Base-by-base conservation (phyloP, 2,888 invertebrate species). In the Latrodectus hesperus region DNA sequence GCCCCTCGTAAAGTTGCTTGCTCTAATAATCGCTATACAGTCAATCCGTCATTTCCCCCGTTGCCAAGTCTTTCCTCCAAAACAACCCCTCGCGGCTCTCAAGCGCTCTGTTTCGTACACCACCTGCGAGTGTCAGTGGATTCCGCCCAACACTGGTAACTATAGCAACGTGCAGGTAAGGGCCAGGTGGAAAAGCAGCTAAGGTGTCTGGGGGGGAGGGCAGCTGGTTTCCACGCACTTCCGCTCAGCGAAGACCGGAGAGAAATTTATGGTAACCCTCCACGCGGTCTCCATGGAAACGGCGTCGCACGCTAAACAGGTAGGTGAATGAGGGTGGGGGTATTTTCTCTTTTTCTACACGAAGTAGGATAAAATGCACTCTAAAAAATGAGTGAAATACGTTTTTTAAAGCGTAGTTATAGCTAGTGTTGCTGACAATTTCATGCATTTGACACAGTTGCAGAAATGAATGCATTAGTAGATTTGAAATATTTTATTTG, bases 221-320 rank as follows among this genome's bases (percentile, higher is more conserved):
- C 86, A 87, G 86, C 86, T 87, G 86, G 86, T 68, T 77, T 72
- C 60, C 80, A 87, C 86, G 86, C 86, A 87, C 86, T 87, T 87
- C 86, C 86, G 86, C 76, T 75, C 72, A 49, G 68, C 67, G 68
- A 22, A 17, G 17, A 70, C n/a, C 38, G 53, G 17, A 52, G 38
- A 16, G 55, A 68, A 68, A 64, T 73, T 73, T 84, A 67, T 78
- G 86, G 86, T 52, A 87, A 87, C 86, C 86, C 86, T 80, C 17
- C 12, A 6, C 49, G 38, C 10, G 74, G 86, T 87, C 53, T 67
- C 26, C 73, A 87, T 87, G 81, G 72, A 9, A 68, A 87, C 86
- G 17, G 74, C 67, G 53, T 77, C 77, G 77, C 38, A 87, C 86
- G 86, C 86, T 81, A 86, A 86, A 75, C 49, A 55, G 53, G 67